phyloP scores from a whole-genome alignment of 2,797 vertebrate genomes.

The Babyrousa celebensis region DNA sequence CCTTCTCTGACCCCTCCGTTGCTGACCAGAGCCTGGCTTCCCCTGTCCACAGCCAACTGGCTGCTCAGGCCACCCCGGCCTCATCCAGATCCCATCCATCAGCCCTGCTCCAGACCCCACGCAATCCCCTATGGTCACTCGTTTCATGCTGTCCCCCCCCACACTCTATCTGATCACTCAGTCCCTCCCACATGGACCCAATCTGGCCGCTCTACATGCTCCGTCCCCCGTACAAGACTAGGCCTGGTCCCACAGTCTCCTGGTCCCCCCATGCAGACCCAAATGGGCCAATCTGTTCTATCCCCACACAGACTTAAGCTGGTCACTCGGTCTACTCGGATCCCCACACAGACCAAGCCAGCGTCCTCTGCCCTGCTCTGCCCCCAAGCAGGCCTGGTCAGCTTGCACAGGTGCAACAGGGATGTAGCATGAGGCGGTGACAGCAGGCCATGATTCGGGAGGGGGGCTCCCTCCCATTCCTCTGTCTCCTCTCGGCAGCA shows the following conservation, averaged over 20 bases:
- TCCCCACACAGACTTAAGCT: not conserved
- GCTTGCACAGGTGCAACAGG: slow-evolving; percentile 86
- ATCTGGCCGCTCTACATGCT: not conserved
- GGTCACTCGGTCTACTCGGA: not conserved
- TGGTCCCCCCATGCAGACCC: not conserved
- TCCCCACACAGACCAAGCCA: not conserved
- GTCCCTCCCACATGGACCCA: not conserved
- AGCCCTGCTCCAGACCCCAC: not conserved
- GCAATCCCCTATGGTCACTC: no score
- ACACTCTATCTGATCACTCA: not conserved
- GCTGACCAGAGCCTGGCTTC: slow-evolving; percentile 51
- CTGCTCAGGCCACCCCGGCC: not conserved
- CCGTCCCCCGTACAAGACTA: not conserved
- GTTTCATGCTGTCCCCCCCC: not conserved
- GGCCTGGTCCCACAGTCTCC: not conserved
- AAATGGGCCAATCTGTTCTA: not conserved
- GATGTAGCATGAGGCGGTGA: slow-evolving; percentile 83
- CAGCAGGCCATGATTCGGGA: slow-evolving; percentile 85
- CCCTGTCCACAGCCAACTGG: not conserved
- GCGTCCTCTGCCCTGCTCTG: not conserved
- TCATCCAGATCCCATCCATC: not conserved
- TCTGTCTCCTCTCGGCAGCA: slow-evolving; percentile 83
- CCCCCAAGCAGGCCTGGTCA: not conserved
- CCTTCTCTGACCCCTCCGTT: slow-evolving; percentile 24
- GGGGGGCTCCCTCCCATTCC: slow-evolving; percentile 82